Conservation (phyloP, 2,113 vertebrate genomes). For the Eonycteris spelaea region DNA sequence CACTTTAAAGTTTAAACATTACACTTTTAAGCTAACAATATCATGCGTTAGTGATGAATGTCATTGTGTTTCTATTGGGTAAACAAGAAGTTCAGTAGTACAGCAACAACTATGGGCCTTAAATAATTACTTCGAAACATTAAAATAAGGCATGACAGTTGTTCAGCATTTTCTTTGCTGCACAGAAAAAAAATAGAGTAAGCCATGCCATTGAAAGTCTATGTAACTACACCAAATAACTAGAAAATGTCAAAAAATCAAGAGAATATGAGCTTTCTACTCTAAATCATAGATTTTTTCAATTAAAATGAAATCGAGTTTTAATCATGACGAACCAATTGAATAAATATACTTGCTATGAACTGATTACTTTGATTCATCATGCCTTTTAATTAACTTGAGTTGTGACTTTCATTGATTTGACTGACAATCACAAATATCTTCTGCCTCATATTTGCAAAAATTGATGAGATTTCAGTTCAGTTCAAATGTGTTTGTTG, state of each 20-base stretch:
- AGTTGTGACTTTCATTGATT: slow-evolving; percentile 17
- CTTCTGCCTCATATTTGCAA: neutral
- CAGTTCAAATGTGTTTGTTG: neutral
- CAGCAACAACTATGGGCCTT: slow-evolving; percentile 15
- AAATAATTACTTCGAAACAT: slow-evolving; percentile 37
- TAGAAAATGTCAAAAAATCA: slow-evolving; percentile 7
- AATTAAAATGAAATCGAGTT: neutral
- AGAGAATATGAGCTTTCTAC: neutral
- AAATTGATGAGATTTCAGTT: slow-evolving; percentile 8
- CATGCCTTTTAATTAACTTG: neutral
- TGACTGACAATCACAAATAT: neutral
- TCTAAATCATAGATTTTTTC: neutral
- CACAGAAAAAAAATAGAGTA: neutral
- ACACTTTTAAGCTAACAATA: slow-evolving; percentile 31
- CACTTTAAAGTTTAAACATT: slow-evolving; percentile 59
- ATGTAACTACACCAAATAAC: neutral
- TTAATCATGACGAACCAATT: neutral
- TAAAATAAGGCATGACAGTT: neutral
- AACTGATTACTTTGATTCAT: neutral
- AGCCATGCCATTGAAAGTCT: neutral
- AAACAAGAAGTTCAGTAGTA: neutral
- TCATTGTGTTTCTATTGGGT: slow-evolving; percentile 27
- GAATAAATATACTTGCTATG: neutral
- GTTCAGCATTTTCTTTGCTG: neutral
- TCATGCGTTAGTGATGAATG: slow-evolving; percentile 19